A percentile compares a stretch with the other conserved stretches of the same genome.
Evolutionary conservation across 2,797 vertebrate genomes (phyloP).

Genomic region (Todus mexicanus): DNA sequence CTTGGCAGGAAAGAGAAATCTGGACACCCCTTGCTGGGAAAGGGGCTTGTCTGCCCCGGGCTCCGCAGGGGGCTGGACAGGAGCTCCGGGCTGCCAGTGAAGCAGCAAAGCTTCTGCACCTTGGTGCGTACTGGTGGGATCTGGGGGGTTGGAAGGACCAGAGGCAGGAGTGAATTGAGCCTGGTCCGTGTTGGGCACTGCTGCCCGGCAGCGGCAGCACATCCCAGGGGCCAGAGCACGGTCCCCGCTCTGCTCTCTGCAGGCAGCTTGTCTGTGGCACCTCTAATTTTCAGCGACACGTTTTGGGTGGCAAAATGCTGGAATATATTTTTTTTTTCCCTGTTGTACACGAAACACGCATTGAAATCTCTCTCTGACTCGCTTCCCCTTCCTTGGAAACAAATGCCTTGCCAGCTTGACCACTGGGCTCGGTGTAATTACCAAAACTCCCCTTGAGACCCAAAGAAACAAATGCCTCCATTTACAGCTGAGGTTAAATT

Average conservation of each 20-base stretch:
- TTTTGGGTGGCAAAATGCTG: neutral
- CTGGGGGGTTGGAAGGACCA: neutral
- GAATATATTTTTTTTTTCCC: neutral
- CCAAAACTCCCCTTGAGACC: neutral
- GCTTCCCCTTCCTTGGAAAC: neutral
- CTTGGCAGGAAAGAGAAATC: neutral
- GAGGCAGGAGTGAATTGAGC: neutral
- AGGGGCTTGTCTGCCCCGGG: too few relatives aligned
- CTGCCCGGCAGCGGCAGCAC: fast-evolving
- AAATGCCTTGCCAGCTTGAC: neutral
- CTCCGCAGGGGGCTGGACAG: neutral
- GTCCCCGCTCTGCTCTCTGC: neutral
- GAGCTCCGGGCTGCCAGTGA: neutral
- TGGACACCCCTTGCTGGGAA: too few relatives aligned
- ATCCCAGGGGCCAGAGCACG: fast-evolving
- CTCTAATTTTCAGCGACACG: neutral
- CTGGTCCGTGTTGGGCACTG: fast-evolving
- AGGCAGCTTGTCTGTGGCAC: neutral
- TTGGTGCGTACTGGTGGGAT: neutral
- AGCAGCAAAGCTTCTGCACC: neutral
- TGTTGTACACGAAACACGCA: too few relatives aligned
- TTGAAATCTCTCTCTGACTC: neutral
- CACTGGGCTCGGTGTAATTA: neutral
- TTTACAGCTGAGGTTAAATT: neutral
- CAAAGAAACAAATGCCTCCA: neutral